Evolutionary conservation across 2,113 vertebrate genomes (phyloP).

Genomic region (Pan troglodytes): NHGRI_mPanTro3-v2.1_pri NC_086016.1:52894001-52894500

Average conservation of each 20-base stretch:
- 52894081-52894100: background rate
- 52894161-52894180: background rate
- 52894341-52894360: background rate
- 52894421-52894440: background rate
- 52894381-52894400: background rate
- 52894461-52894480: background rate
- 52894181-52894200: too few relatives aligned
- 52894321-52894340: background rate
- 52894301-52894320: background rate
- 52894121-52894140: background rate
- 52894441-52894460: too few relatives aligned
- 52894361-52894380: background rate
- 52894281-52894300: slow-evolving; percentile 45
- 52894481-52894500: background rate
- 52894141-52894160: background rate
- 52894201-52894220: background rate
- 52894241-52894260: background rate
- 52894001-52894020: background rate
- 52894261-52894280: background rate
- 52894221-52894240: background rate
- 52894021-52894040: background rate
- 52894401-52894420: background rate
- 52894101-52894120: background rate
- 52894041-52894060: background rate
- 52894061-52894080: background rate